These are phyloP conservation scores for Anarsia innoxiella DNA, from an alignment of 2,888 invertebrate genomes.

Conservation along the genomic window DNA sequence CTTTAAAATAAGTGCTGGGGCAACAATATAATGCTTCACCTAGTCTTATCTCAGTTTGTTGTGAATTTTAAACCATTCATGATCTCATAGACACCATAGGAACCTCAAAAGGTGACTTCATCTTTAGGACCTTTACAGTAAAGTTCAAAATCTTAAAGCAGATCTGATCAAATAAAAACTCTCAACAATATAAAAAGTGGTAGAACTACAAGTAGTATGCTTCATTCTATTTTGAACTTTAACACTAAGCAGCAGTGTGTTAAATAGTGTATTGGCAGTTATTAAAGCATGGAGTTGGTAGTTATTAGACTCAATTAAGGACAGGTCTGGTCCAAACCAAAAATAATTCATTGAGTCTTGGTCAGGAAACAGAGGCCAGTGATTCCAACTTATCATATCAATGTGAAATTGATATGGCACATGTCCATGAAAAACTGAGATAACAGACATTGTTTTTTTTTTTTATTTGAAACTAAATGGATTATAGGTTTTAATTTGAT, in stretches of 20 bases:
- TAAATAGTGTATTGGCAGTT: conserved; percentile 1
- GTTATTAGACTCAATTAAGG: conserved; percentile 60
- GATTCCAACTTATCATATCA: conserved; percentile 32
- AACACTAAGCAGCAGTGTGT: background rate
- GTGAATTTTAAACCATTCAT: background rate
- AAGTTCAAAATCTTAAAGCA: background rate
- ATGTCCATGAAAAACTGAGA: conserved; percentile 23
- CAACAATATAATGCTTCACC: background rate
- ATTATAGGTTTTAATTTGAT: too few relatives aligned
- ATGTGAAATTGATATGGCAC: conserved; percentile 29
- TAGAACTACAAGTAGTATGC: too few relatives aligned
- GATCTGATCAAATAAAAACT: too few relatives aligned
- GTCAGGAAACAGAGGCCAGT: conserved; percentile 31
- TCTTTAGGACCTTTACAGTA: background rate
- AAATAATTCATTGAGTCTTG: conserved; percentile 32
- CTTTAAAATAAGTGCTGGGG: background rate
- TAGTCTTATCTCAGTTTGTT: background rate
- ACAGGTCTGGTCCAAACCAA: conserved; percentile 42
- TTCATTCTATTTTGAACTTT: conserved; percentile 4
- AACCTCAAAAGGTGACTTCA: background rate
- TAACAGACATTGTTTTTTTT: conserved; percentile 19
- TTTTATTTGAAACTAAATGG: background rate
- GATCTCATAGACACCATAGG: background rate
- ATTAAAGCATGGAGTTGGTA: conserved; percentile 12
- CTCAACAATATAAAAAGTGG: too few relatives aligned